Conservation (phyloP, 2,888 invertebrate genomes). For the Sthenelais limicola region DNA sequence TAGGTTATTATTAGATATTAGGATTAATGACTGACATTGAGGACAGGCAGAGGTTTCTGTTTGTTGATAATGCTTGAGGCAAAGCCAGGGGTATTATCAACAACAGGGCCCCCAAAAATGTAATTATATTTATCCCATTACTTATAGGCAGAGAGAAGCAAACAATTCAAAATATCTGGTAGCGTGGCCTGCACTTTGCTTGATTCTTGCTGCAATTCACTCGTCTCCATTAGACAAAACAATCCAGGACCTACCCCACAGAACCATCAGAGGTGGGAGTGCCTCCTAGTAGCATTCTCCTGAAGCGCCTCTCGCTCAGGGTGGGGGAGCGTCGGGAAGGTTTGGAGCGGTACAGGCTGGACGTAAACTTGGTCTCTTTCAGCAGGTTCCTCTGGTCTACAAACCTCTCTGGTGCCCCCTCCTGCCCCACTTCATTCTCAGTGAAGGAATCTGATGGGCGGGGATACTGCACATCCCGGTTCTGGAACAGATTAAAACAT, state of each 20-base stretch:
- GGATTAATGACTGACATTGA: too few relatives aligned
- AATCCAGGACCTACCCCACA: neutral
- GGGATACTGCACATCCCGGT: conserved; percentile 37
- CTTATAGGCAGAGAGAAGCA: too few relatives aligned
- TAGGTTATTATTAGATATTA: too few relatives aligned
- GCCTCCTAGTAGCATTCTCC: conserved; percentile 56
- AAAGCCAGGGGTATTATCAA: too few relatives aligned
- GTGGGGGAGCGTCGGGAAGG: conserved; percentile 53
- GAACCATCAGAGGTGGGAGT: conserved; percentile 51
- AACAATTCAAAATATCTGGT: too few relatives aligned
- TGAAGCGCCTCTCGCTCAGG: conserved; percentile 59
- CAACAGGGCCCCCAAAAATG: too few relatives aligned
- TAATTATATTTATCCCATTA: too few relatives aligned
- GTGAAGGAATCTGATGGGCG: conserved; percentile 36
- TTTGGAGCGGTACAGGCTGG: conserved; percentile 60
- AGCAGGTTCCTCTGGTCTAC: conserved; percentile 66
- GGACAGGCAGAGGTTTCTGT: too few relatives aligned
- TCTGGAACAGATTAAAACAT: conserved; percentile 32
- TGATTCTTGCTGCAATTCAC: too few relatives aligned
- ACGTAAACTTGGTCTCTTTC: conserved; percentile 65
- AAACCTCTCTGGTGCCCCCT: conserved; percentile 59
- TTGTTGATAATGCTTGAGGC: too few relatives aligned
- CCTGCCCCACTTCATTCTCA: conserved; percentile 19
- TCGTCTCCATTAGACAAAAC: neutral
- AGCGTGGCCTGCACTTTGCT: too few relatives aligned